Percentiles rank a stretch among this genome's conserved stretches.
phyloP scores from a whole-genome alignment of 2,113 vertebrate species.

The Menura novaehollandiae region DNA sequence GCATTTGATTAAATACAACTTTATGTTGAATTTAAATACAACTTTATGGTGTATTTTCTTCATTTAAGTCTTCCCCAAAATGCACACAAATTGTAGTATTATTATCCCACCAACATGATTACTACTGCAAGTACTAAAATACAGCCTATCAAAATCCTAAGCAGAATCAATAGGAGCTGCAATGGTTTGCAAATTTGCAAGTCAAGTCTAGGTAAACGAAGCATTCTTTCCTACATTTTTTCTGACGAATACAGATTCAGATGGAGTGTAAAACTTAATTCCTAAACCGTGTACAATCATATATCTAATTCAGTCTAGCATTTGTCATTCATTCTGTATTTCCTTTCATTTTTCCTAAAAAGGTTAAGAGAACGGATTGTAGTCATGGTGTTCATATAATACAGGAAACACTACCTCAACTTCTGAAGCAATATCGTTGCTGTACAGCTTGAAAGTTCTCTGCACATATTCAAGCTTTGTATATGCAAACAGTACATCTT shows the following conservation, averaged over 20 bases:
- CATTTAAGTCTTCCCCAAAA: background rate
- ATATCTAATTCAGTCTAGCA: background rate
- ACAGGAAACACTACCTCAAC: background rate
- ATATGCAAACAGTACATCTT: background rate
- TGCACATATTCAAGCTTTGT: fast-evolving
- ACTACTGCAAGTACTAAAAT: background rate
- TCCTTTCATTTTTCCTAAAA: background rate
- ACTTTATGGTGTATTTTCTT: background rate
- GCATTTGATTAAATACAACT: background rate
- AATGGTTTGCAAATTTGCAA: background rate
- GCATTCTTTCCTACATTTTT: background rate
- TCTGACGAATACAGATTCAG: background rate
- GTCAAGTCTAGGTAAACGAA: background rate
- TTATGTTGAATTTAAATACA: background rate
- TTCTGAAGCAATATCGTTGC: background rate
- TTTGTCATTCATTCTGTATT: background rate
- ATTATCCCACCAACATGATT: background rate
- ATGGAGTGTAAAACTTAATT: background rate
- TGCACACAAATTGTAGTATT: background rate
- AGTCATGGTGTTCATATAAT: background rate
- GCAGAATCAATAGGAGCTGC: background rate
- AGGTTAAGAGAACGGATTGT: background rate
- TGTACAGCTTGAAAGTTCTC: background rate
- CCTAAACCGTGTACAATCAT: background rate
- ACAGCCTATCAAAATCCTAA: background rate